A percentile compares a stretch with the other conserved stretches of the same genome.
These are phyloP conservation scores for Atta cephalotes DNA, from an alignment of 1,140 invertebrate species.

Conservation along the genomic window DNA sequence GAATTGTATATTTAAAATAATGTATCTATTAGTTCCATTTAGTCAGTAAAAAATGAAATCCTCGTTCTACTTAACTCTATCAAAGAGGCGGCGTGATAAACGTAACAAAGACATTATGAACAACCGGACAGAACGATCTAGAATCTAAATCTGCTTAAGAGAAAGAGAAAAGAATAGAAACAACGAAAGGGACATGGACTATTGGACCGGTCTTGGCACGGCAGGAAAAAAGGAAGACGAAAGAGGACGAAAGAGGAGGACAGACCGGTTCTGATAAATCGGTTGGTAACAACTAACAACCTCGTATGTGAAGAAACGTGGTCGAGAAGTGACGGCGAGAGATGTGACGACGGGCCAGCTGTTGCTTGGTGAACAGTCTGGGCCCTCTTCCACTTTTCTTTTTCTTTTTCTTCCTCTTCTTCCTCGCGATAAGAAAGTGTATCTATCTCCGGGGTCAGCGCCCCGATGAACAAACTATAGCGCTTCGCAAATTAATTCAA, in stretches of 20 bases:
- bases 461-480: slow-evolving; percentile 54
- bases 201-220: slow-evolving; percentile 61
- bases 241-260: slow-evolving; percentile 15
- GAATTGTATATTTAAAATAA: not conserved
- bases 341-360: slow-evolving; percentile 77
- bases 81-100: slow-evolving; percentile 23
- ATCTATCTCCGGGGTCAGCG: slow-evolving; percentile 69
- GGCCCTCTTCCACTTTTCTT: slow-evolving; percentile 36
- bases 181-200: slow-evolving; percentile 71
- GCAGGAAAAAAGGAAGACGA: slow-evolving; percentile 51
- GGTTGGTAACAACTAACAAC: slow-evolving; percentile 80
- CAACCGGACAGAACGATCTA: slow-evolving; percentile 2
- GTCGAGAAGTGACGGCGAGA: slow-evolving; percentile 63
- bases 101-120: slow-evolving; percentile 46
- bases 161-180: slow-evolving; percentile 21
- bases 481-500: slow-evolving; percentile 70
- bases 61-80: slow-evolving; percentile 34
- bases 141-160: not conserved
- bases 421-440: slow-evolving; percentile 58
- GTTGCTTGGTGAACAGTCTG: slow-evolving; percentile 73
- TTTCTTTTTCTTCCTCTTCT: slow-evolving; percentile 45
- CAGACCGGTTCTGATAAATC: slow-evolving; percentile 78
- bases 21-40: not conserved
- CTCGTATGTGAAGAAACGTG: slow-evolving; percentile 66
- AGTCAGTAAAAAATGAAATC: slow-evolving; percentile 3